Base-by-base conservation (phyloP, 2,797 vertebrate genomes). In the Lacerta agilis region DNA sequence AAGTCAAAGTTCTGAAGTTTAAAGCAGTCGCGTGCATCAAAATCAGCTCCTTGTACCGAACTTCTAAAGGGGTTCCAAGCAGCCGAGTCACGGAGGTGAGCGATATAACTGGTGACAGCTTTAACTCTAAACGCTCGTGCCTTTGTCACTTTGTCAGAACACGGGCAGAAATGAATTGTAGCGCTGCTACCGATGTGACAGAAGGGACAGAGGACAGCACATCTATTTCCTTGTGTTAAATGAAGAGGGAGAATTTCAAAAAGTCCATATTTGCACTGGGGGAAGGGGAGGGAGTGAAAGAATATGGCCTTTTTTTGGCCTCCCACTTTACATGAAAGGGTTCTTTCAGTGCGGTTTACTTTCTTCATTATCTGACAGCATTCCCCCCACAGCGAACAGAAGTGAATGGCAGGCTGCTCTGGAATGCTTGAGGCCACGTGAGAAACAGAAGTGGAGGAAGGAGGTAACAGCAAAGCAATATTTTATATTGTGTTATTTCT, bases 111-210 rank as follows among this genome's bases (percentile, higher is more conserved):
- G 13, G 23, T 82, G 33, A 33, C 41, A 77, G 8, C 5, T 84
- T 77, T 91, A 89, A 61, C 41, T 79, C 20, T 38, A 43, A 83
- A 7, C 67, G 80, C 69, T 86, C 15, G 77, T 80, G 18, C 7
- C 83, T 41, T 27, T 83, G 25, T 82, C 78, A 33, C 38, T 87
- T 89, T 86, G 36, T 73, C 64, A 88, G 15, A 25, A 36, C 83
- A 71, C 11, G 33, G 69, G 29, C n/a, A 79, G 29, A 82, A 58
- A 61, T 88, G 85, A 73, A 58, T 83, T 78, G 29, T 29, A 66
- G 2, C 4, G 43, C 1, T 25, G 17, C 1, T 66, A 77, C 33
- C 27, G 25, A 66, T 38, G 25, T 49, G 64, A 78, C 25, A 91
- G 11, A 86, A 61, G 1, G 58, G 61, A 41, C 0, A 67, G n/a